Conservation (phyloP, 2,797 vertebrate genomes). For the Poecile montanus region DNA sequence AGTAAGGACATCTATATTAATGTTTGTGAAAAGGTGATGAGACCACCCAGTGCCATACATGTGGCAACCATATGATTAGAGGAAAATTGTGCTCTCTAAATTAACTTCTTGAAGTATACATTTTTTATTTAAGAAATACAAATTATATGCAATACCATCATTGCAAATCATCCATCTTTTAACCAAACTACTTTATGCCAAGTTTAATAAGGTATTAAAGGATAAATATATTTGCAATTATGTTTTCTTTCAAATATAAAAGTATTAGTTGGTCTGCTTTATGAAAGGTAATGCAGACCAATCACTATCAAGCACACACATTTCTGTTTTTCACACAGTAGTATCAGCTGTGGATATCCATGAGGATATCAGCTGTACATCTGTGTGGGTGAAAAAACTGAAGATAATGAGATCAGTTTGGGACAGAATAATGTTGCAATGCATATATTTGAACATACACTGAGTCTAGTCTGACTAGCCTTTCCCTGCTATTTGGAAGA, state of each 20-base stretch:
- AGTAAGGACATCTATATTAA: not conserved
- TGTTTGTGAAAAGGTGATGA: not conserved
- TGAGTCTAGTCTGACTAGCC: not conserved
- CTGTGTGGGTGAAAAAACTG: not conserved
- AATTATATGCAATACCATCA: not conserved
- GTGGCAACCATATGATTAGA: not conserved
- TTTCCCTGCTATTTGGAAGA: not conserved
- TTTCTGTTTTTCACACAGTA: not conserved
- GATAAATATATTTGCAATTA: not conserved
- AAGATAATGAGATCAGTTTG: not conserved
- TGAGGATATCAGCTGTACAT: not conserved
- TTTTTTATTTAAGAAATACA: not conserved
- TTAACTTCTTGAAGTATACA: not conserved
- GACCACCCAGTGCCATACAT: not conserved
- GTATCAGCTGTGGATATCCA: not conserved
- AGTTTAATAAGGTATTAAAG: not conserved
- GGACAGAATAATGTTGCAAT: not conserved
- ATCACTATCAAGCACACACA: not conserved
- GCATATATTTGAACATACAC: not conserved
- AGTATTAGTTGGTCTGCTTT: not conserved
- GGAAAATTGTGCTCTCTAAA: not conserved
- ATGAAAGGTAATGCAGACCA: not conserved
- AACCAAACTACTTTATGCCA: not conserved
- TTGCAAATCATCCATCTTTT: not conserved
- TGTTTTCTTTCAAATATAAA: not conserved